Base-by-base conservation (phyloP, 2,797 vertebrate species). In the Neosilurus mollespiculum region DNA sequence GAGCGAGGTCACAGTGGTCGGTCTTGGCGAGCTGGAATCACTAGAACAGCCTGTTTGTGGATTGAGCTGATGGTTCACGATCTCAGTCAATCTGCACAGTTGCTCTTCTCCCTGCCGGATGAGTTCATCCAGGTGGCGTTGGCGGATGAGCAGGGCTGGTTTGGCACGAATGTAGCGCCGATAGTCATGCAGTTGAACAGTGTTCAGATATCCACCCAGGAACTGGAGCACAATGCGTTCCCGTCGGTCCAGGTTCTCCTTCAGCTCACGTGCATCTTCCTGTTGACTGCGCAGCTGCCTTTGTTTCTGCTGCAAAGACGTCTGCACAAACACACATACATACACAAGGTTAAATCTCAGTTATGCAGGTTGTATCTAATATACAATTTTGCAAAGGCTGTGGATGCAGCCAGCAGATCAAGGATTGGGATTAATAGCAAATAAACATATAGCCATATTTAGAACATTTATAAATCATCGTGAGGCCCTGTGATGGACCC, bases 161-260 rank as follows among this genome's bases (percentile, higher is more conserved):
- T 96, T 99, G 93, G 95, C 91, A 86, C 94, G 95, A 86, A 99
- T 96, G 24, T 96, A 97, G 80, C 86, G 94, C 85, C 94, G 95
- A 93, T 98, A 98, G 83, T 97, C 95, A 30, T 89, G 93, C 37
- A 99, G 96, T 87, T 99, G 96, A 0, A 93, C 90, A 1, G 88
- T 85, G 0, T 92, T 94, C 81, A 99, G 93, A 94, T 96, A 95
- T 83, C 93, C 90, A 59, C 93, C 89, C 90, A 99, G 93, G 91
- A 99, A 96, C 82, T 92, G 91, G 84, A 96, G 89, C 76, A 99
- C 97, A n/a, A 96, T 92, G 0, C 94, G 94, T 81, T 97, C 96
- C 34, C 98, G 94, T 0, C 97, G 96, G 89, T 99, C 98, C 76
- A 99, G 89, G 91, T 98, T 98, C 89, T 99, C 97, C 94, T 99